A percentile compares a stretch with the other conserved stretches of the same genome.
phyloP scores from a whole-genome alignment of 1,140 invertebrate species.

The Medauroidea extradentata region DNA sequence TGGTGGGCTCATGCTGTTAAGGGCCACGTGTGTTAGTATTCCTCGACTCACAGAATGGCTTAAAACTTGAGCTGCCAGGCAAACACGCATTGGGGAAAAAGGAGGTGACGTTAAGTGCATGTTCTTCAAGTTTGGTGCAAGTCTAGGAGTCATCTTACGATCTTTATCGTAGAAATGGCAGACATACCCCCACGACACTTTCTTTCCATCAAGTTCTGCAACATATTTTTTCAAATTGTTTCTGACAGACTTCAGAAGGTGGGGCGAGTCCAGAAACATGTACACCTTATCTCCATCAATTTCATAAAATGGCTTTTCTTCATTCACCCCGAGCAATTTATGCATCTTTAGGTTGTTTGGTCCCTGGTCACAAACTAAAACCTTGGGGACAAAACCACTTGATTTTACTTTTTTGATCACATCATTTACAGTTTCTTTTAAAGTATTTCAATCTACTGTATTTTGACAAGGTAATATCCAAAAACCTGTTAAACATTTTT shows the following conservation, averaged over 20 bases:
- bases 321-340: background rate
- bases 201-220: too few species aligned
- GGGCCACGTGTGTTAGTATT: background rate
- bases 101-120: background rate
- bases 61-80: background rate
- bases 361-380: constrained; percentile 5
- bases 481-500: too few species aligned
- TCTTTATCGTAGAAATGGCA: too few species aligned
- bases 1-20: background rate
- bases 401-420: background rate
- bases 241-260: constrained; percentile 2
- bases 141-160: too few species aligned
- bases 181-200: too few species aligned
- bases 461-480: background rate
- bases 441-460: background rate
- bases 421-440: background rate
- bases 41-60: background rate
- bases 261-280: background rate
- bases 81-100: constrained; percentile 1
- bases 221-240: constrained; percentile 8
- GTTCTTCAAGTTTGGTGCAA: too few species aligned
- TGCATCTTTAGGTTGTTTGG: background rate
- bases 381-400: background rate
- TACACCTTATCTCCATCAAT: background rate
- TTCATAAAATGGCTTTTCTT: background rate